Evolutionary conservation across 1,140 invertebrate species (phyloP).

Genomic region (Pollicipes pollicipes): DNA sequence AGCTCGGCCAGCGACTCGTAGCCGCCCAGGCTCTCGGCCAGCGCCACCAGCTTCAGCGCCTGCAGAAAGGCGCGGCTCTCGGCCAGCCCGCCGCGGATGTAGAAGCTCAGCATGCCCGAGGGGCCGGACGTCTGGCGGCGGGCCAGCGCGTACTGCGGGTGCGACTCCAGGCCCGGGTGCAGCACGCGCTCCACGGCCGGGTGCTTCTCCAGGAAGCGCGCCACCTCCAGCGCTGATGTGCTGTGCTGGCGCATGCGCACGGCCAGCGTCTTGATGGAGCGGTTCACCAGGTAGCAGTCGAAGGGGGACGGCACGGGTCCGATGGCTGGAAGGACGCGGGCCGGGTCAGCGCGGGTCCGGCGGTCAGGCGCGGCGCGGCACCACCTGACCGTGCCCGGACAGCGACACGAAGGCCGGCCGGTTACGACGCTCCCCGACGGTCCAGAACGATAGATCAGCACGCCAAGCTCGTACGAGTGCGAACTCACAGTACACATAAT

Average conservation of each 20-base stretch:
- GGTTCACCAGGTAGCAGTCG: conserved; percentile 83
- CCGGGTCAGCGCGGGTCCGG: conserved; percentile 22
- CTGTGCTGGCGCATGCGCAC: conserved; percentile 79
- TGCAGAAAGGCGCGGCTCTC: conserved; percentile 59
- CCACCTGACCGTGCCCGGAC: neutral
- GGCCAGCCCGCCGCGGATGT: conserved; percentile 56
- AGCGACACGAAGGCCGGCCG: neutral
- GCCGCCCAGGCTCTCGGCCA: conserved; percentile 92
- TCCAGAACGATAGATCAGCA: conserved; percentile 41
- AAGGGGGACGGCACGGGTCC: conserved; percentile 89
- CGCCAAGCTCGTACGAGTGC: too few relatives aligned
- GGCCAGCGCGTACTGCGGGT: conserved; percentile 74
- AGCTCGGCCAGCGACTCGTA: conserved; percentile 69
- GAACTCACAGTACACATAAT: too few relatives aligned
- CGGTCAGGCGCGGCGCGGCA: neutral
- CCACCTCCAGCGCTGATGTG: conserved; percentile 54
- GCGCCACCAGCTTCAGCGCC: conserved; percentile 56
- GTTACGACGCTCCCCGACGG: neutral
- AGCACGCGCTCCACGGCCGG: conserved; percentile 57
- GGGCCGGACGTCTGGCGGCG: conserved; percentile 69
- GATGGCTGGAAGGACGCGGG: conserved; percentile 42
- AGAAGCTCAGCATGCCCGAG: conserved; percentile 85
- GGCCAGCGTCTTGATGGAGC: conserved; percentile 84
- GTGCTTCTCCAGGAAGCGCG: conserved; percentile 59
- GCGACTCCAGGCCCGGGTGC: conserved; percentile 72